Percentiles rank a stretch among this genome's conserved stretches.
Conservation (phyloP, 2,797 vertebrate genomes). For the Onychomys torridus region DNA sequence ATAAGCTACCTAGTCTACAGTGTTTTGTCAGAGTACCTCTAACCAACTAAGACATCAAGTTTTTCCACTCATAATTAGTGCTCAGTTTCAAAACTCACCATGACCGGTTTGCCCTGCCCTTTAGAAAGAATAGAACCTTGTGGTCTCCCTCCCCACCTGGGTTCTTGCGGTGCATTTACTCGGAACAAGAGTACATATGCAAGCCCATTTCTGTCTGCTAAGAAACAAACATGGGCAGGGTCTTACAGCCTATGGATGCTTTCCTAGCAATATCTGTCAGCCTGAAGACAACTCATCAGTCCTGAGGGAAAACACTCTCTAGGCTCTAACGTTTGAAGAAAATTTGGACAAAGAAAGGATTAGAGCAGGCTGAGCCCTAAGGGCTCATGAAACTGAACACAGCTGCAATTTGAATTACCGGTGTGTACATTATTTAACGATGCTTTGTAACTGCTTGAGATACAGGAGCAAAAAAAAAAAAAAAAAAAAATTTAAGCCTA, state of each 20-base stretch:
- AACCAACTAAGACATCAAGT: neutral
- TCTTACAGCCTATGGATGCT: neutral
- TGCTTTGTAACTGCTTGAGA: slow-evolving; percentile 36
- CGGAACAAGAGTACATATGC: neutral
- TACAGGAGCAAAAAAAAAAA: slow-evolving; percentile 51
- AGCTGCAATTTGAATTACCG: slow-evolving; percentile 50
- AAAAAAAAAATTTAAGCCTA: neutral
- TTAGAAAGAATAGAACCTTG: neutral
- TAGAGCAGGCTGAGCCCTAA: neutral
- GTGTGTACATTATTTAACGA: slow-evolving; percentile 66
- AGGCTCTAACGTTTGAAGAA: slow-evolving; percentile 45
- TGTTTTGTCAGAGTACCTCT: neutral
- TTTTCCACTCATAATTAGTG: neutral
- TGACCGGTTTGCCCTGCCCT: neutral
- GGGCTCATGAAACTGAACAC: slow-evolving; percentile 47
- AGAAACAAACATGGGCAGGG: neutral
- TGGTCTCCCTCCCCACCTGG: neutral
- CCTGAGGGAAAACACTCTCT: neutral
- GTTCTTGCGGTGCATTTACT: neutral
- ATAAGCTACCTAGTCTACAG: neutral
- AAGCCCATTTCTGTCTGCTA: neutral
- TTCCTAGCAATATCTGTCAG: neutral
- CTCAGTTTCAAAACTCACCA: neutral
- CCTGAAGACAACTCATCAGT: neutral
- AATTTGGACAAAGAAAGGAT: slow-evolving; percentile 46